Base-by-base conservation (phyloP, 2,797 vertebrate genomes). In the Fringilla coelebs region DNA sequence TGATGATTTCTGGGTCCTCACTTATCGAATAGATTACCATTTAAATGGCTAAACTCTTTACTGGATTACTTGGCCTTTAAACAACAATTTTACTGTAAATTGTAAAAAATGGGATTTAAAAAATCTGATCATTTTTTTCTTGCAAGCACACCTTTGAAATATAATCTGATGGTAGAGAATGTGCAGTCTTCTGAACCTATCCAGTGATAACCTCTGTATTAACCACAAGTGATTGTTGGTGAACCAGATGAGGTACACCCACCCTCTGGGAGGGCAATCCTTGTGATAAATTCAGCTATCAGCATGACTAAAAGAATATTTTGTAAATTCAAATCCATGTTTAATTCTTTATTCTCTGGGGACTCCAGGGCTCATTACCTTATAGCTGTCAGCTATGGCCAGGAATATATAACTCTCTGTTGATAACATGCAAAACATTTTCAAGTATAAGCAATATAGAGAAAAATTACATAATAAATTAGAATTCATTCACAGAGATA, bases 121-220 rank as follows among this genome's bases (percentile, higher is more conserved):
- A 63, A 77, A 77, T 60, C 6, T 18, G 8, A 36, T 73, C 40
- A 4, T 34, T 51, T 88, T 88, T 91, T 78, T 74, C 28, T 70
- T 62, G 31, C 25, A 72, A 88, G 3, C 4, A 26, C 4, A 2
- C 4, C 4, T 79, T 54, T 85, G 55, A 68, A 52, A 84, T 61
- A 46, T 20, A 68, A 65, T 29, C 36, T 88, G 52, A 9, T n/a
- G 17, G 36, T 28, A 60, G 36, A 65, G 13, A 28, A 84, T 86
- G 15, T 15, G 6, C 13, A 36, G 12, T 32, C 13, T 73, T 84
- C 68, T 72, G 31, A 6, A 38, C 5, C 11, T 29, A 36, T 6
- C 17, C 29, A 12, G 20, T 21, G 22, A 43, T 16, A 14, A 76
- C 24, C 18, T 54, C 34, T 0, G 0, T 51, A 32, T 65, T 58